Evolutionary conservation across 2,797 vertebrate species (phyloP).

Genomic region (Heliangelus exortis): DNA sequence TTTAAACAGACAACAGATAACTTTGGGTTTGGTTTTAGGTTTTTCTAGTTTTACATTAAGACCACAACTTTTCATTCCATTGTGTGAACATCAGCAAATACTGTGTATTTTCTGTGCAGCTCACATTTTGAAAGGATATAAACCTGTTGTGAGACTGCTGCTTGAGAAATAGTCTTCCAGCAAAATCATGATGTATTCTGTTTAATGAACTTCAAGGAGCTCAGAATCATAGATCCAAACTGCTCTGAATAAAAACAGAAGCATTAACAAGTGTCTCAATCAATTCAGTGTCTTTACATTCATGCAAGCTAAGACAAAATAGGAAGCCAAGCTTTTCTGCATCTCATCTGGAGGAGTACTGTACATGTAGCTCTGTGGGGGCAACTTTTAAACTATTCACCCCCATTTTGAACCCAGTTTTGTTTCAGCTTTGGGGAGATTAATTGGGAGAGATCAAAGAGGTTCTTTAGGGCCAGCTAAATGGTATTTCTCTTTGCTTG

Average conservation of each 20-base stretch:
- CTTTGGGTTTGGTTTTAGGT: background rate
- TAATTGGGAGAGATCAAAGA: conserved; percentile 27
- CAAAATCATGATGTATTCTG: conserved; percentile 25
- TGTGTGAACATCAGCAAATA: conserved; percentile 18
- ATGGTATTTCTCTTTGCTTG: background rate
- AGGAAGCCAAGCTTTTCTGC: background rate
- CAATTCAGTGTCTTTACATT: background rate
- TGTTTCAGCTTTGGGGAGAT: background rate
- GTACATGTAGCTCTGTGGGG: accelerated
- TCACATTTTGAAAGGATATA: background rate
- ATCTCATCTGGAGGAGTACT: background rate
- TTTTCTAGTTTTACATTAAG: conserved; percentile 38
- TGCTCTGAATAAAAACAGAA: background rate
- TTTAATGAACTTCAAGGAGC: conserved; percentile 37
- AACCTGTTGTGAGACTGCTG: background rate
- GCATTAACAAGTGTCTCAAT: background rate
- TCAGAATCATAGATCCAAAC: background rate
- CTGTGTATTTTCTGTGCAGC: background rate
- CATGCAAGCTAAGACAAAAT: background rate
- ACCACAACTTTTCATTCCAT: background rate
- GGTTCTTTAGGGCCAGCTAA: background rate
- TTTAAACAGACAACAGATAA: background rate
- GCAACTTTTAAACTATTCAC: background rate
- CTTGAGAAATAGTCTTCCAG: conserved; percentile 16
- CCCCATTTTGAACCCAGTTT: background rate